Evolutionary conservation across 2,113 vertebrate species (phyloP), one percentile per base, ranked within the genome.

Genomic region (Arothron firmamentum): DNA sequence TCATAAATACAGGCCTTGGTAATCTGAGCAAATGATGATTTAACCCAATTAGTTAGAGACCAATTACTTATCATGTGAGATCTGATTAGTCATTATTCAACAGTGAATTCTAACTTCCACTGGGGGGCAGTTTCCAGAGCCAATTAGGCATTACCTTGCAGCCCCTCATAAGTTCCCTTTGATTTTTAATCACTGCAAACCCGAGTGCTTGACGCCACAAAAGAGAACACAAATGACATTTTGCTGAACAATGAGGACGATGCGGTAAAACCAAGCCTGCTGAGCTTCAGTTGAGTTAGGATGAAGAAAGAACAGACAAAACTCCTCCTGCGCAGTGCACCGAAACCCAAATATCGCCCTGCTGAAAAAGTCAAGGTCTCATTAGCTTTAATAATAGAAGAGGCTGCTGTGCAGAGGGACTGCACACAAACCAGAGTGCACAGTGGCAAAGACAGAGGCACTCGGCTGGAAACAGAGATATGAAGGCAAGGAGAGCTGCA

Each of bases 351-450:
- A 50, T n/a, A 1, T 21, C 25, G 9, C 50, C 59, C 58, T 42
- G 48, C 69, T 72, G 71, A 51, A 53, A 72, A 81, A 68, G 74
- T 52, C 70, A 74, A 74, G 65, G 59, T 74, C 71, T 74, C 38
- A 21, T 72, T 81, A 65, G 60, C 59, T 68, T 85, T 53, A 84
- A 87, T 86, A 87, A 87, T 86, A 76, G 67, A 89, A 74, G 70
- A 84, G 63, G 57, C 67, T 73, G 78, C 77, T 43, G 70, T 52
- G 49, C 15, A 31, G 25, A 55, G 60, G 66, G 71, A 78, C 38
- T 17, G 67, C 70, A 64, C 62, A 70, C 64, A 70, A 13, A 53
- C 64, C 60, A 42, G 45, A 78, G 67, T 55, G 70, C 51, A 57
- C 59, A 66, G 55, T 52, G 38, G 72, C 74, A 74, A 13, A 72